Base-by-base conservation (phyloP, 2,113 vertebrate species). In the Vicugna pacos region DNA sequence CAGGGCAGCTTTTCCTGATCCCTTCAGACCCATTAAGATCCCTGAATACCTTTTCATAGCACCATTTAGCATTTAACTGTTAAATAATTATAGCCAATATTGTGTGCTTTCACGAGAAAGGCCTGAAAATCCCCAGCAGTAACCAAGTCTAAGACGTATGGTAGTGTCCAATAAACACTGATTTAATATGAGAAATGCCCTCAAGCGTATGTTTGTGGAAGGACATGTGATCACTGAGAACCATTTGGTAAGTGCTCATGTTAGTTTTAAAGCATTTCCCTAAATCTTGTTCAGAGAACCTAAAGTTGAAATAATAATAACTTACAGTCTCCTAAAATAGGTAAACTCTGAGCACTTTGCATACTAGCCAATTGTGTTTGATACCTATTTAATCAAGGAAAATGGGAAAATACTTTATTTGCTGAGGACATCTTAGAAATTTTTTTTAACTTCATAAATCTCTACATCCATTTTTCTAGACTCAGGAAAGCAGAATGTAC, bases 301-400 rank as follows among this genome's bases (percentile, higher is more conserved):
- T 38, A 35, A 75, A 72, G 14, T n/a, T 62, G 17, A 30, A 65
- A 3, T 22, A 58, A 13, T 80, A 65, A 54, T 42, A 69, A 42
- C 9, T 73, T 60, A 6, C 11, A 54, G 17, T 77, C 24, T 67
- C 16, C 46, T 75, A 76, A 94, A n/a, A 67, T 19, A 60, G 10
- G 52, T 2, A 72, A 88, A 81, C 28, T 50, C 8, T 16, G 48
- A 14, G 35, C 12, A 38, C 30, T 30, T 19, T 22, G 22, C 12
- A 7, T 46, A 58, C 13, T 14, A 72, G 12, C 1, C 48, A 20
- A 56, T 42, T 92, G 5, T 17, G 42, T 35, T 90, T 54, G 22
- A 90, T 54, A 73, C 20, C 5, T 87, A 17, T 86, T 72, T 87
- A 92, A 76, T 75, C 52, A 80, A 82, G 42, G 56, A 77, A 89